Conservation (phyloP, 2,888 invertebrate species). For the Heteromyza rotundicornis region DNA sequence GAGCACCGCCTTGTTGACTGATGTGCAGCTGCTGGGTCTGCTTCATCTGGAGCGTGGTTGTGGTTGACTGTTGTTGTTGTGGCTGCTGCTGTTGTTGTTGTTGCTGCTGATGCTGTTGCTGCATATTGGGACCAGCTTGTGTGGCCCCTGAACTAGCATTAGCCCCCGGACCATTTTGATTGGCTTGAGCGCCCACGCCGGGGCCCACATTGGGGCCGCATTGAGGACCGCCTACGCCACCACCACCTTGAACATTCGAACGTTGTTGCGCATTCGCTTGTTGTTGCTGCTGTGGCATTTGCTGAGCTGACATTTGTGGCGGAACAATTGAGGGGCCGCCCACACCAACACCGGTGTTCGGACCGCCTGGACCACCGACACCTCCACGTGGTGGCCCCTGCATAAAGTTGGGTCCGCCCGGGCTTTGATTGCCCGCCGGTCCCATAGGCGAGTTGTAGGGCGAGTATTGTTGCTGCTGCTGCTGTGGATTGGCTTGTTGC, state of each 20-base stretch:
- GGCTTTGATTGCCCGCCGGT: slow-evolving; percentile 55
- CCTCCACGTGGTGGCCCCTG: slow-evolving; percentile 54
- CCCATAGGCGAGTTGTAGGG: slow-evolving; percentile 72
- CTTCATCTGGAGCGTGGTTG: slow-evolving; percentile 78
- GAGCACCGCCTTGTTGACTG: slow-evolving; percentile 77
- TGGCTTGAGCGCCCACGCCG: slow-evolving; percentile 36
- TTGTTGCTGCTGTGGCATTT: slow-evolving; percentile 38
- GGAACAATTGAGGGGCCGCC: slow-evolving; percentile 31
- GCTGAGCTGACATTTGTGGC: slow-evolving; percentile 44
- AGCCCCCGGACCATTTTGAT: slow-evolving; percentile 46
- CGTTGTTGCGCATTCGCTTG: slow-evolving; percentile 32
- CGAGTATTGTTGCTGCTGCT: slow-evolving; percentile 68
- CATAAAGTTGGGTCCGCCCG: slow-evolving; percentile 54
- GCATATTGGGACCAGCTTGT: slow-evolving; percentile 37
- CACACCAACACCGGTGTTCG: slow-evolving; percentile 31
- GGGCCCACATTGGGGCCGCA: slow-evolving; percentile 29
- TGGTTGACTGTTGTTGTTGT: slow-evolving; percentile 55
- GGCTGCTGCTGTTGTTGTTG: too few relatives aligned
- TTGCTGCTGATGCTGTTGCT: too few relatives aligned
- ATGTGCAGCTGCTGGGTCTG: slow-evolving; percentile 89
- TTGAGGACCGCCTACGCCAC: not conserved
- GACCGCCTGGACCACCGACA: slow-evolving; percentile 32
- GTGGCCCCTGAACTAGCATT: slow-evolving; percentile 46
- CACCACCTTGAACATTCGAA: slow-evolving; percentile 5
- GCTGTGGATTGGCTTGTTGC: slow-evolving; percentile 37